Base-by-base conservation (phyloP, 2,888 invertebrate species). In the Meta bourneti region DNA sequence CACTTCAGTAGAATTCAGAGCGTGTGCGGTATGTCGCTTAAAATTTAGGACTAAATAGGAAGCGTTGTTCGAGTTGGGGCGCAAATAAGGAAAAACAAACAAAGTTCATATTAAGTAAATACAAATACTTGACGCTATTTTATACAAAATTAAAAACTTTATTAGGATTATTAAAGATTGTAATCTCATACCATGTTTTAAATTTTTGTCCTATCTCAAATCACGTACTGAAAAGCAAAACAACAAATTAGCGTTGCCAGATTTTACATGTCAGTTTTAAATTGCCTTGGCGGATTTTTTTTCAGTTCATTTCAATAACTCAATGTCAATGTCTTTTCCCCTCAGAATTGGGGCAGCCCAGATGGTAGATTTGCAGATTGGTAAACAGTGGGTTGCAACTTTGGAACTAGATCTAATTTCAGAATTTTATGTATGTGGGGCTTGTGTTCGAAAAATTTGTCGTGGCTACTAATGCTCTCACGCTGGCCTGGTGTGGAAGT, bases 181-280 rank as follows among this genome's bases (percentile, higher is more conserved):
- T 51, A 51, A 71, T n/a, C 71, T n/a, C 82, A 48, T 71, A 82
- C 82, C 82, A 82, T 82, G 49, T 49, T 82, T 82, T 72, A 51
- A 16, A 9, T 52, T 72, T 16, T 11, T 71, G 48, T 7, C 16
- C 7, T 52, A 82, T 49, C 34, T 71, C 19, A 51, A 52, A n/a
- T 19, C 8, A 6, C 16, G 51, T 6, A 51, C 9, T 19, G 9
- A 72, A 71, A 48, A 71, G 9, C 51, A 51, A 82, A 82, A 82
- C 82, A 82, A 19, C 7, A 52, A n/a, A 11, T 52, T n/a, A 2
- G 52, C 49, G n/a, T 16, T 51, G 51, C 51, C 51, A 77, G 51
- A 77, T 77, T 34, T 34, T 34, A 34, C 34, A 34, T 34, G 34
- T 34, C 34, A 34, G 4, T 34, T 34, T 34, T 34, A 34, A 34